Conservation (phyloP, 2,888 invertebrate species). For the Epirrhoe alternata region DNA sequence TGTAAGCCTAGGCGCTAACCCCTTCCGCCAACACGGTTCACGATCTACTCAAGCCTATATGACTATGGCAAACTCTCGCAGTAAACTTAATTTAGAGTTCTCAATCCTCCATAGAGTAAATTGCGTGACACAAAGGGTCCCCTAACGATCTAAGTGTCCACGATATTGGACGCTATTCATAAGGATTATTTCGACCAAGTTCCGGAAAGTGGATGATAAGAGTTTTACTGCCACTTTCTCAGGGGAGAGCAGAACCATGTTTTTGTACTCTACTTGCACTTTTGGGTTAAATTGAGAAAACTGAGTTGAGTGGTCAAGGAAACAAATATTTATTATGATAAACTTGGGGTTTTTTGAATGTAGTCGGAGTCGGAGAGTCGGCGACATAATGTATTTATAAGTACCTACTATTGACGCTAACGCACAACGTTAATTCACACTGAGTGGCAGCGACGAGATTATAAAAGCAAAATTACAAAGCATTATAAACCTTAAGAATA, state of each 20-base stretch:
- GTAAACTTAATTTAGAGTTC: constrained; percentile 16
- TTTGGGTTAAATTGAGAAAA: constrained; percentile 10
- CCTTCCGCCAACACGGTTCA: too few relatives aligned
- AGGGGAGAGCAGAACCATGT: constrained; percentile 28
- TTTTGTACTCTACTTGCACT: constrained; percentile 10
- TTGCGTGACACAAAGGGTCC: constrained; percentile 24
- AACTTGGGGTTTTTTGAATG: too few relatives aligned
- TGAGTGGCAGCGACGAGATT: too few relatives aligned
- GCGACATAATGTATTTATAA: too few relatives aligned
- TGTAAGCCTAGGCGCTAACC: too few relatives aligned
- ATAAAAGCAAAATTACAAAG: too few relatives aligned
- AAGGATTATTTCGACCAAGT: constrained; percentile 28
- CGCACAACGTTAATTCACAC: too few relatives aligned
- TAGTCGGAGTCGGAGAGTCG: too few relatives aligned
- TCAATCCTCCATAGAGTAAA: constrained; percentile 22
- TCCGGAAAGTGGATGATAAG: constrained; percentile 29
- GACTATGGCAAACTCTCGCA: background rate
- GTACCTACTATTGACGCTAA: too few relatives aligned
- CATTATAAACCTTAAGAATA: too few relatives aligned
- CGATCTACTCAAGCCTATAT: background rate
- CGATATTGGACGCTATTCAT: constrained; percentile 22
- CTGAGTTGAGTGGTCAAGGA: constrained; percentile 5
- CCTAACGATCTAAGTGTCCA: constrained; percentile 17
- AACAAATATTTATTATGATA: constrained; percentile 5
- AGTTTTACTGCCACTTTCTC: constrained; percentile 27